Evolutionary conservation across 30 jellyfish, hydroid and myxozoan species (phyloP).

Genomic region (Cassiopea andromeda): DNA sequence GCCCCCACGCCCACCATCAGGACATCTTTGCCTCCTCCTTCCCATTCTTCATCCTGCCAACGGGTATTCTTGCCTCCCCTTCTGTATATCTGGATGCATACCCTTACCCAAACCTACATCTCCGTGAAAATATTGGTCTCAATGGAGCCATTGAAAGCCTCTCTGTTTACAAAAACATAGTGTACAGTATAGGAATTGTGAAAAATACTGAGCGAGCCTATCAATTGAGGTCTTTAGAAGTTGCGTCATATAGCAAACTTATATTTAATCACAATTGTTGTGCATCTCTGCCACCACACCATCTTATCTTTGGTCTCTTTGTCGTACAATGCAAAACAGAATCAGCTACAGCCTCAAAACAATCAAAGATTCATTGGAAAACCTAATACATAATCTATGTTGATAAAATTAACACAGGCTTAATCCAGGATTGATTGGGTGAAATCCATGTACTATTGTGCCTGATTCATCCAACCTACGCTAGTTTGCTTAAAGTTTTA

Average conservation of each 20-base stretch:
- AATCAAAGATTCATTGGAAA: slow-evolving; percentile 3
- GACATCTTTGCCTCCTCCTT: too few relatives aligned
- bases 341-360: neutral
- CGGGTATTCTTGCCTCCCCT: too few relatives aligned
- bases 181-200: too few relatives aligned
- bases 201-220: too few relatives aligned
- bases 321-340: slow-evolving; percentile 7
- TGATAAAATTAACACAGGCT: neutral
- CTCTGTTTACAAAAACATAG: neutral
- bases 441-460: neutral
- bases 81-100: neutral
- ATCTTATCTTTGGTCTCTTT: neutral
- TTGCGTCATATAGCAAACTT: neutral
- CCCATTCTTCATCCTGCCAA: too few relatives aligned
- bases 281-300: neutral
- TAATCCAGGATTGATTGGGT: neutral
- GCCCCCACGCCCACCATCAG: too few relatives aligned
- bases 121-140: neutral
- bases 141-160: neutral
- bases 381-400: neutral
- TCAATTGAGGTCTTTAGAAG: neutral
- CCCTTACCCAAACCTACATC: neutral
- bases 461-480: slow-evolving; percentile 14
- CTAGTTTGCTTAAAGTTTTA: slow-evolving; percentile 21
- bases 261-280: neutral